Evolutionary conservation across 1,140 invertebrate species (phyloP), one percentile per base, ranked within the genome.

Genomic region (Zaprionus gabonicus): DNA sequence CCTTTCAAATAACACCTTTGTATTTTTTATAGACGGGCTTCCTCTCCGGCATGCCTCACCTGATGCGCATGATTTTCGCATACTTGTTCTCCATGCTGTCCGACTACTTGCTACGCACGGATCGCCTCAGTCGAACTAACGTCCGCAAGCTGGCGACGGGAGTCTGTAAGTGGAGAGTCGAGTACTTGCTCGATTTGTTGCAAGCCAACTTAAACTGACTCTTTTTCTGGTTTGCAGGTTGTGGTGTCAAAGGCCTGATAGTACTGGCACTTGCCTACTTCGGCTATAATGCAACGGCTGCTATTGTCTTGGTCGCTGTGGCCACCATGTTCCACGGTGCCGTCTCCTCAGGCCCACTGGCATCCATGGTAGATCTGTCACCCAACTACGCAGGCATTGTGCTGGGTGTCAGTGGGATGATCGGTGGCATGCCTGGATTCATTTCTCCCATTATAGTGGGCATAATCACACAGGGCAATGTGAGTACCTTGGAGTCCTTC

Each of bases 361-460:
- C 95, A 1, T 94, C 93, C 20, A 93, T 95, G 31, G 95, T 96
- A 3, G 96, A 96, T 73, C 91, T 96, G 13, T 95, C 95, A 49
- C 95, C 96, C 1, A 96, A 96, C 92, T 96, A 95, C 91, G 95
- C 95, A n/a, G 94, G 94, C 69, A 92, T 95, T 9, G 82, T 95
- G 0, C 92, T 95, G n/a, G 95, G 95, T 1, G 93, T 95, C n/a
- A 93, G 93, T 67, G 94, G 94, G 27, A 91, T 94, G 75, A 91
- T 95, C 17, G 93, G 93, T 0, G 91, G 93, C 27, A 86, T 93
- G 28, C 92, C 93, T 1, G 95, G 95, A 27, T 95, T 95, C 58
- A 91, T 95, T 23, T 95, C 95, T 4, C 94, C 95, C 0, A 75
- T 93, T 0, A 93, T 95, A 10, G 95, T 95, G 67, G 95, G 95